Evolutionary conservation across 2,113 vertebrate species (phyloP), one percentile per base, ranked within the genome.

Genomic region (Caracal caracal): DNA sequence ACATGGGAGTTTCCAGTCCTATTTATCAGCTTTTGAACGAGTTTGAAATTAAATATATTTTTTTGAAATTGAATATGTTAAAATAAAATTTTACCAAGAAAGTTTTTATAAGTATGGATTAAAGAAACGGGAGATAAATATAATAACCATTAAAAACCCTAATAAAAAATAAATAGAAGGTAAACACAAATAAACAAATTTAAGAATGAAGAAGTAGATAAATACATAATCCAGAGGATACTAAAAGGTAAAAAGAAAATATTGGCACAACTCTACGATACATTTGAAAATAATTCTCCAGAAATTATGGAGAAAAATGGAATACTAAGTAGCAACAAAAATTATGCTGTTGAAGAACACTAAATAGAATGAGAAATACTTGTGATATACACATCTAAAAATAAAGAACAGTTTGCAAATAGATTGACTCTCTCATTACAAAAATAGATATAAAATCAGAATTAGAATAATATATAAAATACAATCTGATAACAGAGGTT

Each of bases 281-380:
- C 26, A 84, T 70, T 88, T 78, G 51, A 96, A 95, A 96, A 88
- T 51, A 88, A 85, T 93, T 98, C n/a, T 92, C 65, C 96, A 40
- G 40, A 95, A 92, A 91, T 82, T 93, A 79, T 71, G 35, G 40
- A 59, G 20, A 59, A 59, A 59, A 59, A 59, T 93, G n/a, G 6
- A 75, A 43, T 81, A 70, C 10, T 84, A 90, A 90, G 35, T 56
- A 93, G 7, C 28, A 79, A 65, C 30, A 95, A 95, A 96, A 93
- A 83, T 53, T 78, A 84, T 95, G 16, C 35, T 92, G 2, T 30
- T 86, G 53, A 71, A 73, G 24, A 87, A 66, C 51, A 82, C 24
- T 80, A 85, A 47, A 59, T 35, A 2, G 19, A 84, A 76, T 92
- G 43, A 79, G 82, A 93, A 95, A 88, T 65, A 19, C 53, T 93